Percentiles rank a stretch among this genome's conserved stretches.
These are phyloP conservation scores for Cottus gobio DNA, from an alignment of 2,113 vertebrate genomes.

Conservation along the genomic window DNA sequence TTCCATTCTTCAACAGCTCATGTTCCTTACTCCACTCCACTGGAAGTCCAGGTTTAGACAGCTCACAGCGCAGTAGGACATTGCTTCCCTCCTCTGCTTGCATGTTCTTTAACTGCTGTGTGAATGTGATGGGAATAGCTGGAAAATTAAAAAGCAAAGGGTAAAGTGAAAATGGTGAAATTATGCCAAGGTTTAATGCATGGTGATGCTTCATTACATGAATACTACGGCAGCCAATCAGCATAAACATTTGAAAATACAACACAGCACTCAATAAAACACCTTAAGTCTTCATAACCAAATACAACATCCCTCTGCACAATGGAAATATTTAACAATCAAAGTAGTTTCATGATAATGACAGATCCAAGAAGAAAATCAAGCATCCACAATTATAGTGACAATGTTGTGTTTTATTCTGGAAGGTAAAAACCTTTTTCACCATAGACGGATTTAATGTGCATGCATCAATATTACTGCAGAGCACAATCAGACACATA, in stretches of 20 bases:
- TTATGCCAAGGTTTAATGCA: not conserved
- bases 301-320: not conserved
- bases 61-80: constrained; percentile 86
- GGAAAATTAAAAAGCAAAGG: constrained; percentile 39
- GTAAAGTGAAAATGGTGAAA: not conserved
- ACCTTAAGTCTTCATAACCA: not conserved
- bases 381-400: not conserved
- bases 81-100: constrained; percentile 87
- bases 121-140: constrained; percentile 87
- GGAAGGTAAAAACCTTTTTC: not conserved
- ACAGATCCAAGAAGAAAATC: not conserved
- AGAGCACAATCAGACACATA: not conserved
- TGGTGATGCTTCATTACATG: not conserved
- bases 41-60: constrained; percentile 83
- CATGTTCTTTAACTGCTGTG: constrained; percentile 85
- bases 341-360: not conserved
- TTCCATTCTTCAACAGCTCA: constrained; percentile 78
- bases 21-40: constrained; percentile 88
- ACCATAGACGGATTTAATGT: not conserved
- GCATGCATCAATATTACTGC: not conserved
- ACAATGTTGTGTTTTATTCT: not conserved
- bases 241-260: not conserved
- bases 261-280: not conserved
- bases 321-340: not conserved
- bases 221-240: not conserved